Base-by-base conservation (phyloP, 2,888 invertebrate genomes). In the Drosophila paramelanica region DNA sequence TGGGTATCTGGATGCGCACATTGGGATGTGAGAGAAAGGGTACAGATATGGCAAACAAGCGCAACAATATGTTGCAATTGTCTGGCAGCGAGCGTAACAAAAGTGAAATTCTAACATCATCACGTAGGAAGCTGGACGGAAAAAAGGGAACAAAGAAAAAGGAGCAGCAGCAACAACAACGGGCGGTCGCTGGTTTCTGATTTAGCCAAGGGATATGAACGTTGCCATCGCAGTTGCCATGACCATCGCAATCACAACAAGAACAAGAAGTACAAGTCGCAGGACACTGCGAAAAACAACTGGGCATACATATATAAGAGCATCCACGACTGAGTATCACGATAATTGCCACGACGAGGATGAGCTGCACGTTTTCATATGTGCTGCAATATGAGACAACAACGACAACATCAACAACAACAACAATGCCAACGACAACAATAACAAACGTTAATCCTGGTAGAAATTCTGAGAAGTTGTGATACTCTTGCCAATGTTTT, bases 31-130 rank as follows among this genome's bases (percentile, higher is more conserved):
- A 17, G 41, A 27, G 27, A 13, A 7, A 14, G n/a, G 59, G 25
- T 36, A 36, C 47, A 43, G 49, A 57, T 68, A 72, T 67, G 41
- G 57, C 31, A 56, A 56, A 65, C 64, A 68, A 72, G 70, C 56
- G 74, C 77, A 79, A 84, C 82, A 87, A 79, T 84, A 81, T 87
- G 88, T 79, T 77, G 69, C 73, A 77, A 81, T 79, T 81, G 75
- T 77, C 75, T 70, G 59, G 51, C 65, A 71, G 79, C 62, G 53
- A 73, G 61, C 71, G 73, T 49, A 73, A 72, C 79, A 81, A 77
- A 73, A 79, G 81, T 77, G 79, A 77, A 79, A 72, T 78, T 79
- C 72, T 75, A 81, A 75, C 81, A 80, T 72, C 84, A 65, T 71
- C 87, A 80, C 76, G 81, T 80, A 76, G 67, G 31, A 64, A 49